Evolutionary conservation across 1,140 invertebrate genomes (phyloP), one percentile per base, ranked within the genome.

Genomic region (Sweltsa coloradensis): DNA sequence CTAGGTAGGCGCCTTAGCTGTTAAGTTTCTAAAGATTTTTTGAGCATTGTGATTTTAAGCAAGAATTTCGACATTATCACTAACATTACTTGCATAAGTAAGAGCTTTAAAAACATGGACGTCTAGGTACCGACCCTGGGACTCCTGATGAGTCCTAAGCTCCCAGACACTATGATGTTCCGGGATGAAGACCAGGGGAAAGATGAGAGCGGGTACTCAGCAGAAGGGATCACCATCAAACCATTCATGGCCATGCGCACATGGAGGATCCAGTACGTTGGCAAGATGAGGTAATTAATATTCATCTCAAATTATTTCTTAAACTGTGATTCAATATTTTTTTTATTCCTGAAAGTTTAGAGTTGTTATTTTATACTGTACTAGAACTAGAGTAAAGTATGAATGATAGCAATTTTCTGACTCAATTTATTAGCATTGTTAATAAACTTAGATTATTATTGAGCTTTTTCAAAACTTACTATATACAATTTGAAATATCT

Each of bases 81-180:
- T n/a, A 31, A n/a, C 9, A 31, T 31, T 31, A 31, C 9, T 31
- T 31, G n/a, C n/a, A n/a, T 31, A 7, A 41, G 13, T 45, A 22
- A 26, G 14, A 21, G 6, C 41, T 51, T 41, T 14, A 19, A 5
- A 14, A 40, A n/a, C 49, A 69, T n/a, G n/a, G n/a, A n/a, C n/a
- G n/a, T n/a, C n/a, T n/a, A n/a, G 68, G 51, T 72, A 31, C 68
- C 71, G 26, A 58, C 59, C 19, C 34, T 72, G 26, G 71, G 71
- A 5, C 53, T 70, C 3, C 51, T 73, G 7, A 60, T 67, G 45
- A 56, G 66, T n/a, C 67, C 67, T 0, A 62, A 59, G 34, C 57
- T 69, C 47, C 70, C 71, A 5, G 69, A 73, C 47, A 68, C 69
- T 2, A 58, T 56, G 7, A 51, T 72, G 13, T 57, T 60, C 40